A percentile compares a stretch with the other conserved stretches of the same genome.
These are phyloP conservation scores for Piezodorus guildinii DNA, from an alignment of 1,140 invertebrate genomes.

Conservation along the genomic window DNA sequence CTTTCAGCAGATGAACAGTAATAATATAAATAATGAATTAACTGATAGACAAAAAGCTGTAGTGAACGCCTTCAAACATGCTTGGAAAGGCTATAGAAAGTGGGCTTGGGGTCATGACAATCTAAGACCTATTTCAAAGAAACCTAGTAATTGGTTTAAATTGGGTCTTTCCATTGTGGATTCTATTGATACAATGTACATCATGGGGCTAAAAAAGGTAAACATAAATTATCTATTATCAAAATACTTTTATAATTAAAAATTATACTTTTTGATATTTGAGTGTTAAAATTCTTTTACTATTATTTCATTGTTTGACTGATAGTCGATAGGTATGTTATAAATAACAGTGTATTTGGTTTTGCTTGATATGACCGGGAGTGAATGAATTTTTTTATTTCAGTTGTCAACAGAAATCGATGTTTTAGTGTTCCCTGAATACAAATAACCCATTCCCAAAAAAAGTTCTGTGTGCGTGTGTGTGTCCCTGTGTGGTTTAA, in stretches of 20 bases:
- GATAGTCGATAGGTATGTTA: neutral
- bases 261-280: neutral
- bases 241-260: slow-evolving; percentile 19
- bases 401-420: no score
- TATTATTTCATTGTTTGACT: neutral
- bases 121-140: slow-evolving; percentile 71
- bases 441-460: no score
- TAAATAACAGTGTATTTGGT: no score
- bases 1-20: slow-evolving; percentile 20
- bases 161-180: slow-evolving; percentile 84
- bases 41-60: slow-evolving; percentile 71
- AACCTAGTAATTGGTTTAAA: slow-evolving; percentile 80
- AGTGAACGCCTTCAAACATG: slow-evolving; percentile 75
- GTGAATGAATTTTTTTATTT: no score
- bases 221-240: no score
- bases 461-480: no score
- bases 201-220: slow-evolving; percentile 85
- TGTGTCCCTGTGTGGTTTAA: no score
- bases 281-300: neutral
- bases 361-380: neutral
- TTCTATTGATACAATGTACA: slow-evolving; percentile 79
- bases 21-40: slow-evolving; percentile 48
- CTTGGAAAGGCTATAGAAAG: slow-evolving; percentile 81
- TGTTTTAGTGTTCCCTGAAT: no score
- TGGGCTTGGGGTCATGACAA: slow-evolving; percentile 93